Evolutionary conservation across 1,140 invertebrate genomes (phyloP).

Genomic region (Scaptomyza graminum): DNA sequence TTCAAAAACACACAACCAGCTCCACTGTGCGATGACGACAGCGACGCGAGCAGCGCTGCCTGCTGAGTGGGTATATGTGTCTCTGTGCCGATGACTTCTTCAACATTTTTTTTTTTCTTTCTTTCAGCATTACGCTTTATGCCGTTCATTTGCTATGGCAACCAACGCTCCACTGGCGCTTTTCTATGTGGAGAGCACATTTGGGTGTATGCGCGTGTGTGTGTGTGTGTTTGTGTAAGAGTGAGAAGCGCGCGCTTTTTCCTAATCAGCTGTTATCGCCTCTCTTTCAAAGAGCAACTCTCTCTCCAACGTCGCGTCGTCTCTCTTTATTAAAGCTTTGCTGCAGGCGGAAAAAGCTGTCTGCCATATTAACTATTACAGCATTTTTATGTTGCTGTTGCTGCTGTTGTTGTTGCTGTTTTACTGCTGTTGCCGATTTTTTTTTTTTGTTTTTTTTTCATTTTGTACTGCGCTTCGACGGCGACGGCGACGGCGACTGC

Average conservation of each 20-base stretch:
- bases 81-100: slow-evolving; percentile 83
- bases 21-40: slow-evolving; percentile 20
- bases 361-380: slow-evolving; percentile 46
- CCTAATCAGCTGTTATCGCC: slow-evolving; percentile 48
- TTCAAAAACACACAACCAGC: slow-evolving; percentile 4
- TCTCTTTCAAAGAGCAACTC: slow-evolving; percentile 22
- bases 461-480: slow-evolving; percentile 44
- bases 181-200: slow-evolving; percentile 20
- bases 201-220: too few species aligned
- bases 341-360: slow-evolving; percentile 50
- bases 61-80: slow-evolving; percentile 83
- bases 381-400: slow-evolving; percentile 32
- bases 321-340: slow-evolving; percentile 29
- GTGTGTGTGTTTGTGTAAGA: slow-evolving; percentile 4
- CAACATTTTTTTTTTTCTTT: slow-evolving; percentile 31
- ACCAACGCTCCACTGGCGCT: slow-evolving; percentile 60
- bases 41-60: slow-evolving; percentile 41
- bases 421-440: slow-evolving; percentile 38
- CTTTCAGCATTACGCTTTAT: slow-evolving; percentile 67
- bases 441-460: slow-evolving; percentile 43
- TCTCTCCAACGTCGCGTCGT: not conserved
- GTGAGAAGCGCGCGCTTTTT: slow-evolving; percentile 51
- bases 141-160: slow-evolving; percentile 78
- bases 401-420: slow-evolving; percentile 21
- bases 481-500: slow-evolving; percentile 6